Evolutionary conservation across 2,888 invertebrate species (phyloP).

Genomic region (Drosophila subsilvestris): DNA sequence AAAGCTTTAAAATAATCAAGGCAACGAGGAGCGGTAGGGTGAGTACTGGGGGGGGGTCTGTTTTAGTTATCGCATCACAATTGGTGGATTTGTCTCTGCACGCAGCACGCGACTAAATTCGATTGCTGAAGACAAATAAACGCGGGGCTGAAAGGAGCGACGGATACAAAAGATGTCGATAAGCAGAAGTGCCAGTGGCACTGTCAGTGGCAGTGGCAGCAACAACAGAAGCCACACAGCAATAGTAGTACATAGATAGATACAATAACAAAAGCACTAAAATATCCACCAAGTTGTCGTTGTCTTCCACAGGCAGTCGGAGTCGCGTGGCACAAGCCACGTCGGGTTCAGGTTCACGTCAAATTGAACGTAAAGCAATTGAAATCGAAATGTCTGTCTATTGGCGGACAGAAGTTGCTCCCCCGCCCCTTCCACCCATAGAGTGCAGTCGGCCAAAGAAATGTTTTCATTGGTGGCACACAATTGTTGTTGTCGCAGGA

Average conservation of each 20-base stretch:
- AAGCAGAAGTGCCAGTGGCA: conserved; percentile 16
- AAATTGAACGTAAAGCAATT: conserved; percentile 62
- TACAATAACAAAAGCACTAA: conserved; percentile 26
- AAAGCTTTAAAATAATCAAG: conserved; percentile 71
- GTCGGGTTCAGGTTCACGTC: conserved; percentile 51
- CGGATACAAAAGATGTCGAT: conserved; percentile 26
- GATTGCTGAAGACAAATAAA: conserved; percentile 45
- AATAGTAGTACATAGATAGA: conserved; percentile 14
- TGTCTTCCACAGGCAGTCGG: not conserved
- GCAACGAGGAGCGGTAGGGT: not conserved
- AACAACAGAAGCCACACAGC: too few relatives aligned
- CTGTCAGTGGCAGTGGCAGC: conserved; percentile 3
- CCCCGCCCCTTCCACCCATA: not conserved
- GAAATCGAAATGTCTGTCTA: conserved; percentile 41
- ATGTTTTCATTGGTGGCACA: conserved; percentile 13
- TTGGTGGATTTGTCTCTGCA: conserved; percentile 23
- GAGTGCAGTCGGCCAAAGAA: conserved; percentile 37
- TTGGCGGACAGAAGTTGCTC: not conserved
- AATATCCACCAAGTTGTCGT: not conserved
- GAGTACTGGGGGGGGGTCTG: not conserved
- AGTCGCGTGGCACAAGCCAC: conserved; percentile 1
- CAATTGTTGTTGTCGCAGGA: conserved; percentile 10
- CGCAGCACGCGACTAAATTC: conserved; percentile 35
- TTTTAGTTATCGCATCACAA: conserved; percentile 9
- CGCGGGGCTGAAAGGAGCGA: not conserved